Percentiles rank a stretch among this genome's conserved stretches.
These are phyloP conservation scores for Shinisaurus crocodilurus DNA, from an alignment of 2,113 vertebrate species.

Conservation along the genomic window DNA sequence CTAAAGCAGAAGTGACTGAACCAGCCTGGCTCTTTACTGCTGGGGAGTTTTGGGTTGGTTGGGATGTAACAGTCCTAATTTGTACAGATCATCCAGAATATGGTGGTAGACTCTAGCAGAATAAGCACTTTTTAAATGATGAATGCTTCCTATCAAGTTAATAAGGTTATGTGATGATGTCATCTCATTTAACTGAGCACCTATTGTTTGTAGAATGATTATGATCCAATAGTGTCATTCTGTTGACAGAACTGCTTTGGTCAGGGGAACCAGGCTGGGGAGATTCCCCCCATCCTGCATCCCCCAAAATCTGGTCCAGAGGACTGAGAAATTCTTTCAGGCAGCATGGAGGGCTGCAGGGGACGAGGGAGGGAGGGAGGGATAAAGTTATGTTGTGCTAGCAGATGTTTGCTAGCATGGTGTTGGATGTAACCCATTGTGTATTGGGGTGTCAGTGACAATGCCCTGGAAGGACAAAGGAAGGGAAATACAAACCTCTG, in stretches of 20 bases:
- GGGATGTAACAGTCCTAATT: background rate
- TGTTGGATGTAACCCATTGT: too few relatives aligned
- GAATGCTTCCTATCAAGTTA: background rate
- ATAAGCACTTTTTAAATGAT: background rate
- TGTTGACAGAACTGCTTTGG: too few relatives aligned
- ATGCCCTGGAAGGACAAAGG: background rate
- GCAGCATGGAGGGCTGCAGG: too few relatives aligned
- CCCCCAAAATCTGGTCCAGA: too few relatives aligned
- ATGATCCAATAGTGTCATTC: background rate
- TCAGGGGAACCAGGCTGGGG: too few relatives aligned
- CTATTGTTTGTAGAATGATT: background rate
- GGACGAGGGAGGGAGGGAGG: too few relatives aligned
- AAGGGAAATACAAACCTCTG: background rate
- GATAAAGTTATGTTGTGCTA: too few relatives aligned
- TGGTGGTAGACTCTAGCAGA: too few relatives aligned
- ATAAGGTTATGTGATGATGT: background rate
- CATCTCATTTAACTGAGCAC: background rate
- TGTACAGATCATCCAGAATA: background rate
- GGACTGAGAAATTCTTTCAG: too few relatives aligned
- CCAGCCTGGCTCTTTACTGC: too few relatives aligned
- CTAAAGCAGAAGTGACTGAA: background rate
- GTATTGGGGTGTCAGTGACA: background rate
- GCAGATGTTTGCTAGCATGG: too few relatives aligned
- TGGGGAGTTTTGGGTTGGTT: background rate
- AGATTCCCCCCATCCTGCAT: too few relatives aligned